Percentiles rank a stretch among this genome's conserved stretches.
Evolutionary conservation across 2,888 invertebrate genomes (phyloP).

Genomic region (Sthenelais limicola): DNA sequence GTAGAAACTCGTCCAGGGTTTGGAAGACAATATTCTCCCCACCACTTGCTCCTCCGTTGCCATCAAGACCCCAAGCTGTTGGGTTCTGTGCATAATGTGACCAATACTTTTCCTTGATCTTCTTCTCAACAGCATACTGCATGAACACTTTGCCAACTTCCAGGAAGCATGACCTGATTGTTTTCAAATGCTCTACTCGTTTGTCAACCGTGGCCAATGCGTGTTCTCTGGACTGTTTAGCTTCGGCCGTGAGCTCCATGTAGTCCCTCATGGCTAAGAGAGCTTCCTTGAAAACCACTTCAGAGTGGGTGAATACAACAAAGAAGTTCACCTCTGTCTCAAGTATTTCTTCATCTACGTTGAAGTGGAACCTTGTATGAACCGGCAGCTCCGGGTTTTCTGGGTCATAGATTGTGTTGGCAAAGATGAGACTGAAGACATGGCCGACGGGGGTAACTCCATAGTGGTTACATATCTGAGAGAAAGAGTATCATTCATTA

Average conservation of each 20-base stretch:
- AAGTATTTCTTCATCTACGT: neutral
- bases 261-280: neutral
- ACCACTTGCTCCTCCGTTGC: neutral
- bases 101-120: constrained; percentile 2
- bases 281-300: neutral
- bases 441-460: neutral
- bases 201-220: neutral
- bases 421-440: neutral
- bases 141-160: neutral
- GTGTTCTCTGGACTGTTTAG: neutral
- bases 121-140: neutral
- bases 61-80: neutral
- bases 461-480: too few species aligned
- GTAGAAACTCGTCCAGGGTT: neutral
- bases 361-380: neutral
- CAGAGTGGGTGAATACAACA: neutral
- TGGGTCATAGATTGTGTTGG: neutral
- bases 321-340: neutral
- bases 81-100: neutral
- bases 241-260: neutral
- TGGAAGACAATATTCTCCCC: neutral
- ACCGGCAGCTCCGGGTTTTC: neutral
- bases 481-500: too few species aligned
- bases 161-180: neutral
- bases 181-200: neutral